Conservation (phyloP, 2,113 vertebrate species). For the Boleophthalmus pectinirostris region DNA sequence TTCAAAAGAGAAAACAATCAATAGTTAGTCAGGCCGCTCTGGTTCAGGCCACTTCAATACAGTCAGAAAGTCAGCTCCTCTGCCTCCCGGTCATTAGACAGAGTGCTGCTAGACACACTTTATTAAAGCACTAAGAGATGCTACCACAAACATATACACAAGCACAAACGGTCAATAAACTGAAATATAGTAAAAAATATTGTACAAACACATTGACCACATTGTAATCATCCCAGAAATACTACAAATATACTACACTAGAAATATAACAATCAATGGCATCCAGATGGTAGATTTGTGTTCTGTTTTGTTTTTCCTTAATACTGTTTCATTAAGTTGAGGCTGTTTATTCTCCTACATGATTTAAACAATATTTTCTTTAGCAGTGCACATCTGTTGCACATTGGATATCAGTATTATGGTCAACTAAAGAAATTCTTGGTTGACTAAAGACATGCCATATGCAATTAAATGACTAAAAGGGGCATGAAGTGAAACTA, state of each 20-base stretch:
- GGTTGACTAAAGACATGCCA: no score
- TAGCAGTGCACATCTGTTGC: neutral
- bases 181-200: slow-evolving; percentile 1
- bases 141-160: slow-evolving; percentile 19
- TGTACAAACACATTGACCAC: neutral
- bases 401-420: no score
- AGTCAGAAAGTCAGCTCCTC: slow-evolving; percentile 20
- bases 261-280: no score
- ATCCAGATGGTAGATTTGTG: no score
- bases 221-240: no score
- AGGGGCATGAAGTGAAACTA: no score
- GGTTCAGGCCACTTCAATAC: slow-evolving; percentile 26
- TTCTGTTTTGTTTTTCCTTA: no score
- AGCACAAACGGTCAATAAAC: slow-evolving; percentile 39
- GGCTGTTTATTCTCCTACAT: neutral
- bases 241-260: neutral
- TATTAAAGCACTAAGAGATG: slow-evolving; percentile 32
- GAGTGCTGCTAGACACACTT: slow-evolving; percentile 44
- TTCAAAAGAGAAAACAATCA: slow-evolving; percentile 75
- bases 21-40: slow-evolving; percentile 44
- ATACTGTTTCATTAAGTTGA: neutral
- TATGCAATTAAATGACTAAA: no score
- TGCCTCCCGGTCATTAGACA: slow-evolving; percentile 46
- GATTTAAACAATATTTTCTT: neutral
- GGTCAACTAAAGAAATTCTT: no score